Percentiles rank a stretch among this genome's conserved stretches.
Conservation (phyloP, 2,797 vertebrate genomes). For the Limosa lapponica region DNA sequence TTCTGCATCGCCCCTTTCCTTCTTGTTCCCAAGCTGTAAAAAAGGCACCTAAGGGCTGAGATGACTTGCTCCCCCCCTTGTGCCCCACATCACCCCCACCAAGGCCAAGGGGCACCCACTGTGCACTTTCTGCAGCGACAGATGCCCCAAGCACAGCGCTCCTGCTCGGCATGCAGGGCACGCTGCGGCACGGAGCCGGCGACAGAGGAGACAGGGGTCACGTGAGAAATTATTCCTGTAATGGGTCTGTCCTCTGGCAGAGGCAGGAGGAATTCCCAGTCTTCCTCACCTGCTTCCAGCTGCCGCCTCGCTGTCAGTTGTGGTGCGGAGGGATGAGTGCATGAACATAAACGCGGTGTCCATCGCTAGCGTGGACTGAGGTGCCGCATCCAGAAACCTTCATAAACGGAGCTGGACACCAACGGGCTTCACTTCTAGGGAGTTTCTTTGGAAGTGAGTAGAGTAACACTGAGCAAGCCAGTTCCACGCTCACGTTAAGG, state of each 20-base stretch:
- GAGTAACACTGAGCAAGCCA: not conserved
- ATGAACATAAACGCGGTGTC: accelerated
- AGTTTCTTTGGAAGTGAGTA: not conserved
- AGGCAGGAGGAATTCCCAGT: not conserved
- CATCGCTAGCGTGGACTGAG: not conserved
- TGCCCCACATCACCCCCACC: not conserved
- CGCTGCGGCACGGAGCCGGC: not conserved
- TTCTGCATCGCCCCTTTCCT: not conserved
- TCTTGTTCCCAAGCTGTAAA: not conserved
- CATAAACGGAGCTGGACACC: not conserved
- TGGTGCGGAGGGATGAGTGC: not conserved
- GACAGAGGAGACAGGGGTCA: not conserved
- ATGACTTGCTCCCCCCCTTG: not conserved
- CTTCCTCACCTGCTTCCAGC: not conserved
- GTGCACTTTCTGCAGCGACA: not conserved
- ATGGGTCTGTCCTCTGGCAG: not conserved
- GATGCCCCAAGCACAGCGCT: not conserved
- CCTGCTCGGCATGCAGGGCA: not conserved
- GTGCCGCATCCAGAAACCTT: not conserved
- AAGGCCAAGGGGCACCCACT: not conserved
- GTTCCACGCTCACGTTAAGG: accelerated
- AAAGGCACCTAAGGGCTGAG: not conserved
- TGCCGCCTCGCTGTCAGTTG: accelerated
- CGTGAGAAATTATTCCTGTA: not conserved
- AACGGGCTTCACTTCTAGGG: not conserved